A percentile compares a stretch with the other conserved stretches of the same genome.
phyloP scores from a whole-genome alignment of 1,140 invertebrate genomes.

The Halotydeus destructor region DNA sequence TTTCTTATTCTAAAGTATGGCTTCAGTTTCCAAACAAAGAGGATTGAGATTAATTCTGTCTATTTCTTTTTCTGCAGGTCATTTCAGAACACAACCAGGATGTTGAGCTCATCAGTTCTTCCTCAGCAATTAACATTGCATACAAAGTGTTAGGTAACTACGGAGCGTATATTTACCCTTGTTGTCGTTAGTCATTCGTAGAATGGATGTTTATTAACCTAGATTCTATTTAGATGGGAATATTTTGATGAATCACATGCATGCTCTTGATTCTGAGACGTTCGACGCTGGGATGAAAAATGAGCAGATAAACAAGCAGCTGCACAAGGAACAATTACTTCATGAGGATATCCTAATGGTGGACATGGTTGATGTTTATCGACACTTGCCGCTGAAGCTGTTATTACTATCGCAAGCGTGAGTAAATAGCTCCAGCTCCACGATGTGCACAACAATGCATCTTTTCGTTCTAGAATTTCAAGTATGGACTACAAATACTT shows the following conservation, averaged over 20 bases:
- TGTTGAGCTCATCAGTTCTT: too few species aligned
- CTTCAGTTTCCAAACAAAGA: too few species aligned
- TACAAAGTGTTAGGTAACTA: too few species aligned
- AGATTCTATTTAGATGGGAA: not conserved
- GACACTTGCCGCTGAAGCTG: constrained; percentile 15
- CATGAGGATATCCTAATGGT: constrained; percentile 14
- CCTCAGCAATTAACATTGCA: too few species aligned
- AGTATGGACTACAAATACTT: constrained; percentile 8
- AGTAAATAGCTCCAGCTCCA: constrained; percentile 5
- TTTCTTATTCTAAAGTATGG: too few species aligned
- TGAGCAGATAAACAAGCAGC: constrained; percentile 5
- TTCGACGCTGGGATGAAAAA: constrained; percentile 10
- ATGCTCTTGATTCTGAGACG: too few species aligned
- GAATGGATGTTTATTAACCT: too few species aligned
- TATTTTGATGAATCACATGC: not conserved
- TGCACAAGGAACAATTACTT: constrained; percentile 6
- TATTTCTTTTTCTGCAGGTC: too few species aligned
- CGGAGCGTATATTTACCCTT: too few species aligned
- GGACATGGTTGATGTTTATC: constrained; percentile 13
- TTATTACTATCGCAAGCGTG: constrained; percentile 11
- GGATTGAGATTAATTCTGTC: too few species aligned
- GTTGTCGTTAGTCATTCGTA: too few species aligned
- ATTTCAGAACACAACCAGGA: too few species aligned
- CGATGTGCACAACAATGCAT: not conserved
- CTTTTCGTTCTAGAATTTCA: not conserved